Evolutionary conservation across 2,113 vertebrate species (phyloP).

Genomic region (Chelonoidis abingdonii): DNA sequence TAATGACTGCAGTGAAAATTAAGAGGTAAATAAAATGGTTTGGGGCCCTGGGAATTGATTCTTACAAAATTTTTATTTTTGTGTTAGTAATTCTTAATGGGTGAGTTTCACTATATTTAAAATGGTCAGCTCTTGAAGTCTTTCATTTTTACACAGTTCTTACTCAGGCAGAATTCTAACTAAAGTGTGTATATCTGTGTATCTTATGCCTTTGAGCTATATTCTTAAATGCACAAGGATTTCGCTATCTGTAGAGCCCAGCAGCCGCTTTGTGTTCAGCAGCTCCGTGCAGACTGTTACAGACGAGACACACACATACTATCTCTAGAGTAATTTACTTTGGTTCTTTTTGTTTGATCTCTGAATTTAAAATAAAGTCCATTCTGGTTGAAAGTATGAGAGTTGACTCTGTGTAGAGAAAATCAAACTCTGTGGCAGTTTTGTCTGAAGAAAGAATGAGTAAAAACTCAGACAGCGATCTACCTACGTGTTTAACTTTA

Average conservation of each 20-base stretch:
- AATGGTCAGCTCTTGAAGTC: background rate
- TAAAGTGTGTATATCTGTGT: background rate
- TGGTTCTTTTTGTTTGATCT: background rate
- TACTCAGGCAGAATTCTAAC: background rate
- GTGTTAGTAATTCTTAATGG: background rate
- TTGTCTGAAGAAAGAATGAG: background rate
- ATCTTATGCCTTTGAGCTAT: too few species aligned
- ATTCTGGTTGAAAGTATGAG: background rate
- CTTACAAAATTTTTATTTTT: background rate
- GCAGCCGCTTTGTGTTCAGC: background rate
- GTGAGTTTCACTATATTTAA: background rate
- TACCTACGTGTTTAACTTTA: background rate
- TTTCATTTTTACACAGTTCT: background rate
- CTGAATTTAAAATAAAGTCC: background rate
- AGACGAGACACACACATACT: background rate
- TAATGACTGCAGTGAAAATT: background rate
- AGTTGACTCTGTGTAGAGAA: background rate
- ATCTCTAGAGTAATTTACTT: background rate
- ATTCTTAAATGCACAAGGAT: background rate
- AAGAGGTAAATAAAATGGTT: background rate
- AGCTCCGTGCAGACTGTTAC: background rate
- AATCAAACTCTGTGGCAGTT: background rate
- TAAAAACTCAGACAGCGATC: background rate
- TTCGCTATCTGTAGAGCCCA: background rate
- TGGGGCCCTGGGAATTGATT: background rate